These are phyloP conservation scores for Ophion ventricosus DNA, from an alignment of 2,888 invertebrate species.

Conservation along the genomic window DNA sequence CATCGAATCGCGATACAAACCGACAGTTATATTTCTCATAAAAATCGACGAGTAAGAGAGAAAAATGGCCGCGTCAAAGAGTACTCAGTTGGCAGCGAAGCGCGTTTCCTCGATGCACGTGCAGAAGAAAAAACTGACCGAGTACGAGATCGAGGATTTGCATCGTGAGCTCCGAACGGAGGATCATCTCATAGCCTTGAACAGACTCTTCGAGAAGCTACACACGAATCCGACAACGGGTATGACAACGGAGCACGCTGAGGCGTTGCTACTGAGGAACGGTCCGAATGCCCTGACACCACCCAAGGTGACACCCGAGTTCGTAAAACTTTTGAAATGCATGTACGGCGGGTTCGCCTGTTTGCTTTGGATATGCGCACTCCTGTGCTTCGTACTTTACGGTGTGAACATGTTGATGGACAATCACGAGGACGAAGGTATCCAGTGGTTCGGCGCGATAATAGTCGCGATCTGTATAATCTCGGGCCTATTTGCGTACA, in stretches of 20 bases:
- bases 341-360: slow-evolving; percentile 91
- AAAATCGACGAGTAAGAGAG: slow-evolving; percentile 24
- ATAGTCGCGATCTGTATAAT: slow-evolving; percentile 84
- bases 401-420: slow-evolving; percentile 82
- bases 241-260: slow-evolving; percentile 86
- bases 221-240: slow-evolving; percentile 83
- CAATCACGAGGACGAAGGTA: slow-evolving; percentile 86
- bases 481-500: slow-evolving; percentile 89
- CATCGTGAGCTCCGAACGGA: slow-evolving; percentile 79
- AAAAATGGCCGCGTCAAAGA: slow-evolving; percentile 55
- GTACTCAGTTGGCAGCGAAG: slow-evolving; percentile 49
- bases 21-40: not conserved
- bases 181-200: slow-evolving; percentile 77
- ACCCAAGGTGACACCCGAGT: slow-evolving; percentile 89
- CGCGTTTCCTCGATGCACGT: slow-evolving; percentile 61
- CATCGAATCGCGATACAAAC: not conserved
- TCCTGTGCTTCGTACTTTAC: slow-evolving; percentile 88
- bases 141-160: slow-evolving; percentile 76
- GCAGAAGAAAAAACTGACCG: slow-evolving; percentile 74
- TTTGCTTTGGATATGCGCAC: slow-evolving; percentile 91
- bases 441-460: slow-evolving; percentile 85
- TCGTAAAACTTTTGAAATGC: slow-evolving; percentile 86
- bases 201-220: slow-evolving; percentile 74
- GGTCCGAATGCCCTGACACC: slow-evolving; percentile 91
- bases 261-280: slow-evolving; percentile 85